A percentile compares a stretch with the other conserved stretches of the same genome.
phyloP scores from a whole-genome alignment of 2,113 vertebrate genomes.

The Nestor notabilis region DNA sequence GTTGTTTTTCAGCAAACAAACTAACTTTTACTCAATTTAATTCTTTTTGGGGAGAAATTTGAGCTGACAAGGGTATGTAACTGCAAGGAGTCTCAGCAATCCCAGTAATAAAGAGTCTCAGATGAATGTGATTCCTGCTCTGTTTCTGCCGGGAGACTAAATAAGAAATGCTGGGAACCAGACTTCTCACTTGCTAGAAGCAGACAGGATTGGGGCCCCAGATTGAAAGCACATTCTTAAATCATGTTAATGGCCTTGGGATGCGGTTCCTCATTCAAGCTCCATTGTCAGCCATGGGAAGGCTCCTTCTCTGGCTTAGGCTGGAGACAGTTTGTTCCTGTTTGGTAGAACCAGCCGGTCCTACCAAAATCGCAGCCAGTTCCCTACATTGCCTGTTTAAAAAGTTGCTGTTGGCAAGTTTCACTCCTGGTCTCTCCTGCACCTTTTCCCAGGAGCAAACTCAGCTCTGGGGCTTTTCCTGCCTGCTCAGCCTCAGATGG shows the following conservation, averaged over 20 bases:
- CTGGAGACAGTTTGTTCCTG: neutral
- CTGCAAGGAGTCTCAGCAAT: neutral
- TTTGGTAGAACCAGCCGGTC: neutral
- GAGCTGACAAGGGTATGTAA: neutral
- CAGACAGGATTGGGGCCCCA: neutral
- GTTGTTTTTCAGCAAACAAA: rapidly evolving
- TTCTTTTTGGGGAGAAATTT: neutral
- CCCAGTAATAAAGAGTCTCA: neutral
- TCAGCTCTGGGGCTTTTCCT: neutral
- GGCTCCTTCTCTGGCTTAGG: neutral
- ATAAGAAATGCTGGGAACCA: neutral
- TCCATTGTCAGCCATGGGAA: neutral
- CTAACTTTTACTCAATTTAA: neutral
- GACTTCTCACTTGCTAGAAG: neutral
- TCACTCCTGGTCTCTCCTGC: neutral
- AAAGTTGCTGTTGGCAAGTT: neutral
- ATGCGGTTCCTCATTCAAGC: neutral
- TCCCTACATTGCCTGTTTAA: neutral
- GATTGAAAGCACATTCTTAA: constrained; percentile 1
- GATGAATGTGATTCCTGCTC: neutral
- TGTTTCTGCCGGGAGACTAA: neutral
- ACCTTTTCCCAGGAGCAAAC: neutral
- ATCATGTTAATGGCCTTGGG: neutral
- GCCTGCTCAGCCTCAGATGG: neutral
- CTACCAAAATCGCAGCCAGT: neutral